Evolutionary conservation across 2,888 invertebrate species (phyloP), one percentile per base, ranked within the genome.

Genomic region (Ferrisia virgata): DNA sequence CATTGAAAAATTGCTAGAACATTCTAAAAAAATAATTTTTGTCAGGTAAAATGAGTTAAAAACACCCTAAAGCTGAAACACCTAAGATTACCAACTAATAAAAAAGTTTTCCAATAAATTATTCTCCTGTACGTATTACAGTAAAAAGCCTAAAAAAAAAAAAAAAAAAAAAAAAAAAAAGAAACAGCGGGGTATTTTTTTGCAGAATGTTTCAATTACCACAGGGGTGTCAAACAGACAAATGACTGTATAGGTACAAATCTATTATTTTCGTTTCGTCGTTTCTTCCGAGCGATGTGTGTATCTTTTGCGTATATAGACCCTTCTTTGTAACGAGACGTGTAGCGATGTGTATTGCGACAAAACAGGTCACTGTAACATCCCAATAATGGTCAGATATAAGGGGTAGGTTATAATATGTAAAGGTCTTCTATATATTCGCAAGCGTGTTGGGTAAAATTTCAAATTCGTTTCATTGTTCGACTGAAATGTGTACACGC

Each of bases 311-410:
- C 36, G 36, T 2, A 11, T 11, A 39, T 11, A 64, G 28, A 36
- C 72, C 72, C 72, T 36, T 64, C 28, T 72, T 76, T 76, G 36
- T 28, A 36, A 36, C 36, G 28, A 76, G 53, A 53, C 47, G 47
- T 53, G 22, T 22, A 76, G 33, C 64, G 64, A 25, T 64, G 28
- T 15, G 6, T 43, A 15, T 8, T 64, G 72, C 18, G 36, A 76
- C 72, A 76, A 76, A 76, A 76, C 72, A 76, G 72, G 72, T 76
- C 72, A 76, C 25, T 76, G 72, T 76, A 76, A 76, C 72, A 76
- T 76, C 72, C 72, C 72, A 76, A 76, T 76, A 76, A 76, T 76
- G 72, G 13, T 22, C 18, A 33, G 36, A 76, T 36, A 76, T 76
- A 76, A 76, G 72, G n/a, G 31, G 36, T 76, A 36, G n/a, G n/a